Base-by-base conservation (phyloP, 1,140 invertebrate genomes). In the Portunus trituberculatus region DNA sequence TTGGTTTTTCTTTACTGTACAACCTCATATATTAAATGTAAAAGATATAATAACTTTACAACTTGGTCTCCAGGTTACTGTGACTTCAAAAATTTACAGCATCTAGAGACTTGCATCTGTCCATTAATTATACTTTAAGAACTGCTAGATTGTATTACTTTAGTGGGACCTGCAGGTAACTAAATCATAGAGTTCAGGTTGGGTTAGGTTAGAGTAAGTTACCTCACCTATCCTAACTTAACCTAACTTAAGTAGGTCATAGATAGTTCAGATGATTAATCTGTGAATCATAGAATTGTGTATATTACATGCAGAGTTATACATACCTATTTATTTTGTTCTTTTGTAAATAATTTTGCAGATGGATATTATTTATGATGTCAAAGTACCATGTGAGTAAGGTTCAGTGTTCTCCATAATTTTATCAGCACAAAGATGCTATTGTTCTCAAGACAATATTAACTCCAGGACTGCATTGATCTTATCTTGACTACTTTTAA, bases 251-350 rank as follows among this genome's bases (percentile, higher is more conserved):
- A 39, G 39, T 39, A 39, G 39, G 6, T 39, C 39, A 39, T 39
- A 39, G 39, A 39, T 92, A 93, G 92, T 93, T 93, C 46, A 86
- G 83, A 93, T 48, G 45, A 89, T 39, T 94, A 76, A 94, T 91
- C 59, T 82, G 46, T 91, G 87, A 87, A 94, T 90, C 45, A 46
- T 89, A 94, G 67, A 67, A 91, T 28, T 91, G 67, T 94, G 93
- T 90, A 94, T 91, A 94, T 94, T 94, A 91, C 67, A 83, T 83
- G 87, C 88, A 94, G 88, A 94, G 29, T 83, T 94, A 94, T 94
- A 94, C 28, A 94, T 94, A 94, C 39, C 39, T 94, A 94, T 94
- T 94, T 94, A 94, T 94, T 90, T 94, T 94, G 32, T 94, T 84
- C 90, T 91, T 46, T 31, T 32, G 52, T 94, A 82, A 90, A 94